Evolutionary conservation across 2,113 vertebrate species (phyloP), one percentile per base, ranked within the genome.

Genomic region (Lontra canadensis): DNA sequence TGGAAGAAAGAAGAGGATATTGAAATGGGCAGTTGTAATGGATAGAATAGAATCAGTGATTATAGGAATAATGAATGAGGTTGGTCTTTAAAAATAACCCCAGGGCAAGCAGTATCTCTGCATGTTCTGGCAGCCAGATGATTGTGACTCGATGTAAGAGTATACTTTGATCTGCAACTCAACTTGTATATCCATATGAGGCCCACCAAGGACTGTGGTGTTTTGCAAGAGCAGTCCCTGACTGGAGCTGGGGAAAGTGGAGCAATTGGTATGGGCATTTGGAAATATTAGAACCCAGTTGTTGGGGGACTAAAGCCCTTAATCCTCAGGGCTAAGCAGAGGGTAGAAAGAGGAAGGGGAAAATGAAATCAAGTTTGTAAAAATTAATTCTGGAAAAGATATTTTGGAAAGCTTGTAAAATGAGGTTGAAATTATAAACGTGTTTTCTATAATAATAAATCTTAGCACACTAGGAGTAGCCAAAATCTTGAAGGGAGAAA

Each of bases 311-410:
- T 83, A 78, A 96, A 57, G 31, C 47, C 87, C 34, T 95, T 94
- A 73, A 67, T 81, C 73, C 55, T 89, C n/a, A 95, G 25, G 49
- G 21, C 42, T 94, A 76, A 87, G 39, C 26, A 69, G 26, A 91
- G 90, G 14, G 26, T 82, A 42, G 36, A 83, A 76, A 78, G 18
- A 87, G 26, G 26, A 76, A 31, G 49, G 59, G 13, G 17, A 80
- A 83, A 31, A n/a, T 84, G 36, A 93, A 95, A 69, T 91, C 61
- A 90, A 81, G 49, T 94, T 84, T 74, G 25, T 93, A 93, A 95
- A 93, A 97, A 76, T 78, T 25, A 63, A 76, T 47, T 89, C 57
- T 83, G 67, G 42, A 65, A 86, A 94, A 6, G 73, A 90, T 92
- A 71, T 39, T 86, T 93, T 59, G 39, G 39, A 84, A 91, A 91